A percentile compares a stretch with the other conserved stretches of the same genome.
Conservation (phyloP, 1,140 invertebrate species). For the Calosoma granatense region DNA sequence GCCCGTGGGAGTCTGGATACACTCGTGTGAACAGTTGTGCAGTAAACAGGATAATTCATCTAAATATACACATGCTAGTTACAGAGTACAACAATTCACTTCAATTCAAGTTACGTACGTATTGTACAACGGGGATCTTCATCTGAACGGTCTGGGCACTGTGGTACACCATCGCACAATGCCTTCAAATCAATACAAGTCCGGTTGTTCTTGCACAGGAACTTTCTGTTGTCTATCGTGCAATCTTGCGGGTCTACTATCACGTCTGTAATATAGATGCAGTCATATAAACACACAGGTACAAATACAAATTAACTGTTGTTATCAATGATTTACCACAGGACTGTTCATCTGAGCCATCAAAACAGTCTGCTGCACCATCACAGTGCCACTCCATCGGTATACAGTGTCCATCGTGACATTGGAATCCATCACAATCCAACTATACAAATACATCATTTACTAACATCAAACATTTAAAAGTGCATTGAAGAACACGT, state of each 20-base stretch:
- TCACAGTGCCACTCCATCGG: constrained; percentile 53
- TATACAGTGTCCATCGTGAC: constrained; percentile 50
- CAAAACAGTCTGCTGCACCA: constrained; percentile 49
- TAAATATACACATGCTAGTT: constrained; percentile 27
- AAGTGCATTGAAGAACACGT: background rate
- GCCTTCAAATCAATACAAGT: constrained; percentile 50
- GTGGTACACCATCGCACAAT: constrained; percentile 61
- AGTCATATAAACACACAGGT: constrained; percentile 27
- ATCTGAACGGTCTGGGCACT: constrained; percentile 75
- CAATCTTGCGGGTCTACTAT: constrained; percentile 31
- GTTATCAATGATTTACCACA: constrained; percentile 45
- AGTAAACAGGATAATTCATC: constrained; percentile 32
- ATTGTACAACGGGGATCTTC: constrained; percentile 45
- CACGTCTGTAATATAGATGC: constrained; percentile 10
- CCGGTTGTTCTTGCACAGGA: constrained; percentile 44
- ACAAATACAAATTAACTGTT: too few relatives aligned
- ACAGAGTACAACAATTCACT: background rate
- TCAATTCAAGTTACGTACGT: constrained; percentile 26
- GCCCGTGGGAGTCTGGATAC: constrained; percentile 35
- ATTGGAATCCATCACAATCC: constrained; percentile 37
- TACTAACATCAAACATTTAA: background rate
- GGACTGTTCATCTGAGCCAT: constrained; percentile 52
- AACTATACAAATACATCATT: constrained; percentile 13
- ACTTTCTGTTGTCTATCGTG: constrained; percentile 36
- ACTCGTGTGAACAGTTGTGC: constrained; percentile 35